phyloP scores from a whole-genome alignment of 2,888 invertebrate species.

The Busseola fusca region DNA sequence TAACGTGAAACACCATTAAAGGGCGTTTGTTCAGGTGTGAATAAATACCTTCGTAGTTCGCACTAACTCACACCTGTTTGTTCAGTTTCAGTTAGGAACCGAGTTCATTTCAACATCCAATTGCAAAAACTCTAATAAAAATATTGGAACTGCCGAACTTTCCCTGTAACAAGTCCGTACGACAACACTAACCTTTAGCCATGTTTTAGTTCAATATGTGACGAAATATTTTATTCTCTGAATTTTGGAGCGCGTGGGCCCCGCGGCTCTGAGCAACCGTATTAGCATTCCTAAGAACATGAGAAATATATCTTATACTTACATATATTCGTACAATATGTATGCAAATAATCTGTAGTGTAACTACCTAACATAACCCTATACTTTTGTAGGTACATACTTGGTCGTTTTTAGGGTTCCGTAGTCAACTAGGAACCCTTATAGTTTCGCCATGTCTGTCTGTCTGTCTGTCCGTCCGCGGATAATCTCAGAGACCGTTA shows the following conservation, averaged over 20 bases:
- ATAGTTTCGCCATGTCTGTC: no score
- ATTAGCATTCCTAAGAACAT: constrained; percentile 36
- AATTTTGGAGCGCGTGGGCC: constrained; percentile 6
- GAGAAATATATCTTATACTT: constrained; percentile 22
- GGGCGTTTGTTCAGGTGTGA: constrained; percentile 71
- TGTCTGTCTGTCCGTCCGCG: no score
- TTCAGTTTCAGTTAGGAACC: constrained; percentile 40
- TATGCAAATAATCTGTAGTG: not conserved
- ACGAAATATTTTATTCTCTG: constrained; percentile 21
- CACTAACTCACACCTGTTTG: constrained; percentile 67
- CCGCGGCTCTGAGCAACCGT: constrained; percentile 6
- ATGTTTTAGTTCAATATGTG: constrained; percentile 29
- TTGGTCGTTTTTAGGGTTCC: constrained; percentile 2
- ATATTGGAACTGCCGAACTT: constrained; percentile 37
- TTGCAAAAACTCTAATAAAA: constrained; percentile 35
- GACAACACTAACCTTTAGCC: constrained; percentile 18
- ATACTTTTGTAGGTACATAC: not conserved
- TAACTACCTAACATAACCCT: not conserved
- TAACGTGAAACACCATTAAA: constrained; percentile 63
- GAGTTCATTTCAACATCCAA: constrained; percentile 47
- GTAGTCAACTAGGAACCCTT: no score
- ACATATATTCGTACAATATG: not conserved
- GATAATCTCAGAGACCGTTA: no score
- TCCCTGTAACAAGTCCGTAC: constrained; percentile 12
- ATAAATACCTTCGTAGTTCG: constrained; percentile 53